Evolutionary conservation across 2,888 invertebrate species (phyloP), one percentile per base, ranked within the genome.

Genomic region (Erynnis tages): DNA sequence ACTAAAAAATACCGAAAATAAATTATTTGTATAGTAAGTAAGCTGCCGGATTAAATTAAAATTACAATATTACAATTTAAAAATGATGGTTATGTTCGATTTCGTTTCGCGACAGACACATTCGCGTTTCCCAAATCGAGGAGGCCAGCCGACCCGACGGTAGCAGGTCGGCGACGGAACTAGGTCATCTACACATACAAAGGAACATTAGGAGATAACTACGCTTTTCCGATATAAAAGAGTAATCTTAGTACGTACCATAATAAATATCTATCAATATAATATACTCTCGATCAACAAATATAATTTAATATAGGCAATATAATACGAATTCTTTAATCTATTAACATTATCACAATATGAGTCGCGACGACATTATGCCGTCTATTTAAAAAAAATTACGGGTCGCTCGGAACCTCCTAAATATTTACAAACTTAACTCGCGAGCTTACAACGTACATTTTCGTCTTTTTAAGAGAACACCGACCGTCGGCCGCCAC

Each of bases 261-360:
- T 75, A 76, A 83, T 82, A 82, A 82, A 83, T 79, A 83, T 82
- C 80, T 82, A 82, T 81, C 79, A 82, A 82, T 83, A 80, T 82
- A n/a, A n/a, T n/a, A 82, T 81, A 80, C 73, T 78, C 76, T 81
- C 81, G 75, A 79, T 82, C 82, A 81, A 83, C 83, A 82, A 82
- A 82, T 82, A 82, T 82, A 82, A 82, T 81, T 80, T 79, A 80
- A 75, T 77, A 78, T 78, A 78, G 77, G 77, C 78, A 76, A 78
- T 76, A 79, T 76, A 74, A 76, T 79, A 79, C 78, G 75, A 78
- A 74, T 71, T 73, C 66, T 73, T 73, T 71, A 76, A 74, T 69
- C 73, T 79, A 81, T 73, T 71, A 76, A 80, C 81, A 75, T 79
- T 84, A 82, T 82, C 82, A 84, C 83, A 82, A 70, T 75, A 77